Evolutionary conservation across 2,797 vertebrate species (phyloP), one percentile per base, ranked within the genome.

Genomic region (Chromis chromis): DNA sequence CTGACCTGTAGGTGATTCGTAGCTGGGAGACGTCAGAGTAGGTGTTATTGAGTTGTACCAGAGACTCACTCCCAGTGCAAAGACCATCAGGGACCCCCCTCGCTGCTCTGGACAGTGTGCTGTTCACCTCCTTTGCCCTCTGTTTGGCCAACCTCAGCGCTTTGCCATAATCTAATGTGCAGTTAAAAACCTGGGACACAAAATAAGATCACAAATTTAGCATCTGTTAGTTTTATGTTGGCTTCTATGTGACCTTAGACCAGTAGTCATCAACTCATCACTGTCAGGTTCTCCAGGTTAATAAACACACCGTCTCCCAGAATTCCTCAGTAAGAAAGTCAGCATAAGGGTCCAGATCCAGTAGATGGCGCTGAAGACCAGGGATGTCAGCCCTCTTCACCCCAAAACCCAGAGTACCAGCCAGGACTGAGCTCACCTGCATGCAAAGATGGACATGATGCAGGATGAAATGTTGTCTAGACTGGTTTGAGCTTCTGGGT

Each of bases 21-120:
- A 97, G 81, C 91, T 97, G 95, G 14, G 95, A 95, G 46, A 96
- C 90, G 74, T 96, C 96, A 8, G 93, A 88, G 79, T 95, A 97
- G 0, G 95, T 96, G 79, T 95, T 97, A 10, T 89, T 91, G 59
- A 96, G 90, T 24, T 77, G 76, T 39, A 70, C 85, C 75, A 96
- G 61, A 46, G 85, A 85, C 88, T 97, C 95, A 0, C 50, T 78
- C 28, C 95, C 95, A 0, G 88, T 93, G 27, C 96, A 98, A 50
- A 94, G 77, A 11, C 85, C 73, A 1, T 88, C 86, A 25, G 93
- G 93, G 53, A 79, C 63, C 14, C 68, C 83, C 21, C 49, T 78
- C 4, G 1, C 85, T 0, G 48, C 83, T 52, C 81, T 81, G 55
- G 88, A 39, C 6, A 61, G 16, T 0, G 92, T 91, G 19, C 60